Conservation (phyloP, 2,888 invertebrate species). For the Leptinotarsa tumamoca region DNA sequence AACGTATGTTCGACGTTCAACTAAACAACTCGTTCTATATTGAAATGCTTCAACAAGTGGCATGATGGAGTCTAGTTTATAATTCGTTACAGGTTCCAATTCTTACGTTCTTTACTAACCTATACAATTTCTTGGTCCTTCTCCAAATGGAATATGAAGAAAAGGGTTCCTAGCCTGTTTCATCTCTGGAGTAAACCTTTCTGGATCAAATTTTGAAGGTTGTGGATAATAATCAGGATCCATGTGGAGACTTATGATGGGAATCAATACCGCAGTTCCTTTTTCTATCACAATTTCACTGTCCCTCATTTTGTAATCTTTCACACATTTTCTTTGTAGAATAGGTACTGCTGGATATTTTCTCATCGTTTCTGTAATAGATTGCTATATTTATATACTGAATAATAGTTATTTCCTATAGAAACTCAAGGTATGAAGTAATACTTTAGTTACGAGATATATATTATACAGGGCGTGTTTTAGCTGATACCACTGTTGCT, state of each 20-base stretch:
- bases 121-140: conserved; percentile 55
- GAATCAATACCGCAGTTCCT: conserved; percentile 48
- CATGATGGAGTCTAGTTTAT: too few species aligned
- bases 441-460: too few species aligned
- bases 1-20: too few species aligned
- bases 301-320: conserved; percentile 50
- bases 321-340: conserved; percentile 47
- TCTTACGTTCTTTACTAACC: conserved; percentile 37
- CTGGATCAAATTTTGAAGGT: conserved; percentile 52
- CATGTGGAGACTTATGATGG: conserved; percentile 46
- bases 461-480: too few species aligned
- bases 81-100: too few species aligned
- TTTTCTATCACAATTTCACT: conserved; percentile 50
- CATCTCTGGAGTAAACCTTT: conserved; percentile 50
- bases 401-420: too few species aligned
- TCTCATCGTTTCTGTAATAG: conserved; percentile 47
- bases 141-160: conserved; percentile 52
- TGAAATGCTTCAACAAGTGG: too few species aligned
- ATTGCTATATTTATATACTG: background rate
- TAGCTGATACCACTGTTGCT: too few species aligned
- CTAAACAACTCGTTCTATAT: too few species aligned
- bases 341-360: conserved; percentile 49
- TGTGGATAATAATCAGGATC: conserved; percentile 53
- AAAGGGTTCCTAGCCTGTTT: conserved; percentile 38
- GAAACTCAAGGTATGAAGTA: too few species aligned